Conservation (phyloP, 2,113 vertebrate genomes). For the Callipepla californica region DNA sequence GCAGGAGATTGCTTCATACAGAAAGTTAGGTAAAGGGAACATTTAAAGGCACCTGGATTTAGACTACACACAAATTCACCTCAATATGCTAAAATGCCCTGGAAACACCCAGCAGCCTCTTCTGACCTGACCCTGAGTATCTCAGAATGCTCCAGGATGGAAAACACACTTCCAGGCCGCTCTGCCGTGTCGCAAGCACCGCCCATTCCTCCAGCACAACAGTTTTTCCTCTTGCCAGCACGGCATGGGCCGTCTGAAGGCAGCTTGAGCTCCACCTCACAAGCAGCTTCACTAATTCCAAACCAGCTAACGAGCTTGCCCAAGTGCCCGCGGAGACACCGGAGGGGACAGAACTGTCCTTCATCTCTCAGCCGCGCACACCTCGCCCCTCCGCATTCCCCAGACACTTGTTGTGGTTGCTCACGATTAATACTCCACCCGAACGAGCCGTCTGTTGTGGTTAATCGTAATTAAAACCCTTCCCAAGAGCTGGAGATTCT, state of each 20-base stretch:
- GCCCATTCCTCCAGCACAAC: neutral
- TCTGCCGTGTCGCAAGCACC: neutral
- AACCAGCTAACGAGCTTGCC: neutral
- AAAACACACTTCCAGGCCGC: neutral
- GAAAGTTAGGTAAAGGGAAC: neutral
- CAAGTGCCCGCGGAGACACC: neutral
- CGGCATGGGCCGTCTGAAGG: neutral
- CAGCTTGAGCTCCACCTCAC: neutral
- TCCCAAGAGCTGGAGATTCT: constrained; percentile 54
- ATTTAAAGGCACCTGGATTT: constrained; percentile 73
- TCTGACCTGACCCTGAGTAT: neutral
- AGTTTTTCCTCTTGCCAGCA: neutral
- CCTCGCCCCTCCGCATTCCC: constrained; percentile 40
- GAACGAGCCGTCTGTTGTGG: constrained; percentile 52
- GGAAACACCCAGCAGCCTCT: neutral
- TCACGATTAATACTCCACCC: constrained; percentile 35
- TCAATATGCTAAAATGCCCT: neutral
- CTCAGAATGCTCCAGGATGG: neutral
- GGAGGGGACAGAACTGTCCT: neutral
- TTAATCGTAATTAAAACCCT: constrained; percentile 52
- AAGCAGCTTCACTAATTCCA: constrained; percentile 7
- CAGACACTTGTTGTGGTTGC: constrained; percentile 36
- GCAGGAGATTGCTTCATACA: neutral
- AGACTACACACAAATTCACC: constrained; percentile 15
- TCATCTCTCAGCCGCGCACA: neutral